Base-by-base conservation (phyloP, 2,113 vertebrate genomes). In the Petroica traversi region DNA sequence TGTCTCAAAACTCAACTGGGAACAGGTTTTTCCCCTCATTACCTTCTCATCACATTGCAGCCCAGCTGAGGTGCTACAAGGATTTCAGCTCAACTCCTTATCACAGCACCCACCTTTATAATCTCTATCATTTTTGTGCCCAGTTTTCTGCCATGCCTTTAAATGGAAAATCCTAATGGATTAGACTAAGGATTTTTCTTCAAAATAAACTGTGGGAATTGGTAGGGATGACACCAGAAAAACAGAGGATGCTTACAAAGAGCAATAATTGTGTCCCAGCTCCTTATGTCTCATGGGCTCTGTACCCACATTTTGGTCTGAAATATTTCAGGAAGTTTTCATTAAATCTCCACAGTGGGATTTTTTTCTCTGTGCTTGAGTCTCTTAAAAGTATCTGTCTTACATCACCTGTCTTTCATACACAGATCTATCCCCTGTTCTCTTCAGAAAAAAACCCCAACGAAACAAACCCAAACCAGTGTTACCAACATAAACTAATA, bases 1-100 rank as follows among this genome's bases (percentile, higher is more conserved):
- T 25, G 8, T 19, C 64, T 87, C 55, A 40, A 74, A 81, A 62
- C 13, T 64, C 55, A 71, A 0, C 0, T 0, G 41, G 46, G 26
- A 63, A 51, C 6, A 25, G 41, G 1, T 33, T 43, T 57, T 54
- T 19, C 11, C 45, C 49, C 15, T 12, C 8, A 7, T 36, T 45
- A 28, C 28, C 29, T 58, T 46, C 73, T 67, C 19, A 66, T 43
- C 48, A 22, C 52, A 28, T 63, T 58, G 59, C 55, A 63, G 26
- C 17, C 38, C 63, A 68, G 40, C 24, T 34, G 38, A 62, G 59
- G 6, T 40, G 63, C 33, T 73, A 28, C 52, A 59, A 49, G 45
- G 40, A 54, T 81, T 84, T 87, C 54, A 54, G 48, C 36, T 86
- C 73, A 40, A 5, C 15, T 59, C 73, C 3, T 1, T 29, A 19